phyloP scores from a whole-genome alignment of 2,113 vertebrate genomes.

The Chaetorhynchus papuensis region DNA sequence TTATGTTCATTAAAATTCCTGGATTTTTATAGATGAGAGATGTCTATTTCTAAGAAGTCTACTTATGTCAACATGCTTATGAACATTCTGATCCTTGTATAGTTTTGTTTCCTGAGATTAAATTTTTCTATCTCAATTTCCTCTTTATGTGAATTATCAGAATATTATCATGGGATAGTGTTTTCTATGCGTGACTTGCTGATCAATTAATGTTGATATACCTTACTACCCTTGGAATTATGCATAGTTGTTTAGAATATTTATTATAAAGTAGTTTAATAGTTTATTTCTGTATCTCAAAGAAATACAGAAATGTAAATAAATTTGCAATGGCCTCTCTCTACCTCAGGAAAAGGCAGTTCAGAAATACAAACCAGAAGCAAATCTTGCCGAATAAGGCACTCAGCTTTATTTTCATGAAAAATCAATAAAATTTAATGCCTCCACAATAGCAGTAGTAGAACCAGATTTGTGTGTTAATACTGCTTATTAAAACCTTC shows the following conservation, averaged over 20 bases:
- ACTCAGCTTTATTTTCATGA: neutral
- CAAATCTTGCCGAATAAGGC: neutral
- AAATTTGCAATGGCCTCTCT: neutral
- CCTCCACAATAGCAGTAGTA: neutral
- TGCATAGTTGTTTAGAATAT: neutral
- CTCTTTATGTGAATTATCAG: neutral
- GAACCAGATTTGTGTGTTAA: neutral
- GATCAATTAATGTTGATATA: neutral
- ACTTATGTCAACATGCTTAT: neutral
- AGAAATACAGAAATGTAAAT: neutral
- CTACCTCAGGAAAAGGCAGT: neutral
- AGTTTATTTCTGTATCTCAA: neutral
- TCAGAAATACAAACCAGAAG: neutral
- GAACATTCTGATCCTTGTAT: neutral
- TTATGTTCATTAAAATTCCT: neutral
- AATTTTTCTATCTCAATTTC: neutral
- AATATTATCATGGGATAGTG: neutral
- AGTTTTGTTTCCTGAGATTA: neutral
- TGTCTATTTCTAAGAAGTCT: neutral
- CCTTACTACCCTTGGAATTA: neutral
- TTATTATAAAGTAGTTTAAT: neutral
- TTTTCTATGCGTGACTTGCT: neutral
- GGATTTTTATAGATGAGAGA: neutral
- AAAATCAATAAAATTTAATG: neutral
- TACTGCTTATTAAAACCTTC: neutral